phyloP scores from a whole-genome alignment of 2,797 vertebrate species.

The Acanthopagrus latus region DNA sequence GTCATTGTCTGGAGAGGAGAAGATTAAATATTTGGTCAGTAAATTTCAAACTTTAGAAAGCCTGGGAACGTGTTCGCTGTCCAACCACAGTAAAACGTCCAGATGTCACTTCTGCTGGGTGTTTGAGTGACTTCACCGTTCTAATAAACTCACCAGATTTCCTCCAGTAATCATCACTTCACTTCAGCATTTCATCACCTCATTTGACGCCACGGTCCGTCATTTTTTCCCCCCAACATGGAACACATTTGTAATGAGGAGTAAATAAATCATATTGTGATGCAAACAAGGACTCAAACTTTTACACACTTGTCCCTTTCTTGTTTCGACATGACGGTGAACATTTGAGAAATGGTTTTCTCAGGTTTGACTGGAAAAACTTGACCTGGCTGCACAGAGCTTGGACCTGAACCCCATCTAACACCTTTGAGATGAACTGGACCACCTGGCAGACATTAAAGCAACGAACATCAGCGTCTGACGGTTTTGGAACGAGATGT shows the following conservation, averaged over 20 bases:
- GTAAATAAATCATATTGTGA: neutral
- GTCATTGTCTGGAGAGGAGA: neutral
- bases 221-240: neutral
- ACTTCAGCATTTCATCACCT: slow-evolving; percentile 3
- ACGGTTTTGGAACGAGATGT: neutral
- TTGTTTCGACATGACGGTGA: neutral
- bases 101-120: slow-evolving; percentile 56
- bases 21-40: slow-evolving; percentile 26
- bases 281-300: neutral
- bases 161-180: slow-evolving; percentile 21
- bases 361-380: neutral
- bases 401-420: neutral
- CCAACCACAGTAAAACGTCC: slow-evolving; percentile 19
- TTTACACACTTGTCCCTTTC: neutral
- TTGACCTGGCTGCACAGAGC: neutral
- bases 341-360: neutral
- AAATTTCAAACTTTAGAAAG: slow-evolving; percentile 15
- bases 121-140: slow-evolving; percentile 42
- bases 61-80: slow-evolving; percentile 4
- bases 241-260: slow-evolving; percentile 14
- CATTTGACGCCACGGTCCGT: neutral
- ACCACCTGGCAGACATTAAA: no score
- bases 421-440: neutral
- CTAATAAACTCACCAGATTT: slow-evolving; percentile 40
- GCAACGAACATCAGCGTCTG: neutral